These are phyloP conservation scores for Peromyscus polionotus DNA, from an alignment of 2,113 vertebrate genomes.

Conservation along the genomic window DNA sequence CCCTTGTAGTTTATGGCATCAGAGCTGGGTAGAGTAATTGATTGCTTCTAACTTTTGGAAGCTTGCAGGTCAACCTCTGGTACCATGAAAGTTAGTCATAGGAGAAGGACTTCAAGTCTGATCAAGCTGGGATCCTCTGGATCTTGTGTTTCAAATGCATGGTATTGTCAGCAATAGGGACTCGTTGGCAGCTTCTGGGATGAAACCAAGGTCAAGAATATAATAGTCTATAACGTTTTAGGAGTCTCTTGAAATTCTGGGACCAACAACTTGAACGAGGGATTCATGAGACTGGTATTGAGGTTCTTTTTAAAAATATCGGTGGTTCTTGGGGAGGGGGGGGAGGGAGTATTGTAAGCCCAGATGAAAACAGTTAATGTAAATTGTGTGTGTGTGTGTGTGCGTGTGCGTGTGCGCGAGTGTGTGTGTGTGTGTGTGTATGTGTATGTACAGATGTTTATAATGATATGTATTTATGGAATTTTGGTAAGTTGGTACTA, in stretches of 20 bases:
- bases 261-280: not conserved
- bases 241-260: not conserved
- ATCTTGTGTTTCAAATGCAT: not conserved
- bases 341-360: fast-evolving
- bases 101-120: not conserved
- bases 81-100: not conserved
- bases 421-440: not conserved
- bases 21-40: not conserved
- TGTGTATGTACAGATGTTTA: not conserved
- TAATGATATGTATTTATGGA: not conserved
- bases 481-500: not conserved
- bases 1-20: not conserved
- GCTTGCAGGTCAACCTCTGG: not conserved
- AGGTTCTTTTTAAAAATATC: not conserved
- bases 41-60: not conserved
- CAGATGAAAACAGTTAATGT: not conserved
- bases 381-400: not conserved
- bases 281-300: not conserved
- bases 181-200: not conserved
- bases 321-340: not conserved
- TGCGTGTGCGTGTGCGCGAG: no score
- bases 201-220: not conserved
- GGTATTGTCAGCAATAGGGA: not conserved
- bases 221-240: not conserved
- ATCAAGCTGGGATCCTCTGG: not conserved